phyloP scores from a whole-genome alignment of 2,888 invertebrate genomes.

The Nemotelus nigrinus region DNA sequence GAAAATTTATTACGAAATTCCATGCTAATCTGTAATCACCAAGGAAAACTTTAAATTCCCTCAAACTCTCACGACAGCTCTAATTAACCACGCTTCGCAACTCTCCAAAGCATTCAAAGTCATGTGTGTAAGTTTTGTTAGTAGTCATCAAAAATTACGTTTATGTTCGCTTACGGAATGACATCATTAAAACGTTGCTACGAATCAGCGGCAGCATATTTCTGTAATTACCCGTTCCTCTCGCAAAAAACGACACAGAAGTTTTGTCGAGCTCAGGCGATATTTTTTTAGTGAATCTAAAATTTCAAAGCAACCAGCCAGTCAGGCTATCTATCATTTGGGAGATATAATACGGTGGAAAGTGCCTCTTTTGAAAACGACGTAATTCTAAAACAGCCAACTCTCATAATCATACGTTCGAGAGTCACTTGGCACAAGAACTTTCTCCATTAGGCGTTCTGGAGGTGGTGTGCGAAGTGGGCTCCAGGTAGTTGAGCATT shows the following conservation, averaged over 20 bases:
- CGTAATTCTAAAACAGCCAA: conserved; percentile 10
- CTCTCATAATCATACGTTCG: conserved; percentile 32
- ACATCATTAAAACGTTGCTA: neutral
- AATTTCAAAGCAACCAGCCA: neutral
- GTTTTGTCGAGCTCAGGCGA: too few species aligned
- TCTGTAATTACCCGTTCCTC: conserved; percentile 21
- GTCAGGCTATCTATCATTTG: conserved; percentile 34
- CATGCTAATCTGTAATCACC: too few species aligned
- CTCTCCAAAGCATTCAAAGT: too few species aligned
- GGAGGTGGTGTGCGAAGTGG: neutral
- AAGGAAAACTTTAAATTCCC: too few species aligned
- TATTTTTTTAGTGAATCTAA: too few species aligned
- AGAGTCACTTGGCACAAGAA: neutral
- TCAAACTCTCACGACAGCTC: too few species aligned
- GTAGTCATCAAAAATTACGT: conserved; percentile 33
- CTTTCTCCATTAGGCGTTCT: neutral
- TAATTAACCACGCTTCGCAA: too few species aligned
- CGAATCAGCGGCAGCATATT: conserved; percentile 1
- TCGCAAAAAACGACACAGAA: too few species aligned
- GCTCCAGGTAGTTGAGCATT: too few species aligned
- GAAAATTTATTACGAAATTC: too few species aligned
- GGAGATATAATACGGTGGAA: conserved; percentile 4
- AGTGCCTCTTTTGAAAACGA: conserved; percentile 11
- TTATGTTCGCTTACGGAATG: neutral
- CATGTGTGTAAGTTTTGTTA: too few species aligned